A percentile compares a stretch with the other conserved stretches of the same genome.
phyloP scores from a whole-genome alignment of 2,113 vertebrate genomes.

The Origma solitaria region DNA sequence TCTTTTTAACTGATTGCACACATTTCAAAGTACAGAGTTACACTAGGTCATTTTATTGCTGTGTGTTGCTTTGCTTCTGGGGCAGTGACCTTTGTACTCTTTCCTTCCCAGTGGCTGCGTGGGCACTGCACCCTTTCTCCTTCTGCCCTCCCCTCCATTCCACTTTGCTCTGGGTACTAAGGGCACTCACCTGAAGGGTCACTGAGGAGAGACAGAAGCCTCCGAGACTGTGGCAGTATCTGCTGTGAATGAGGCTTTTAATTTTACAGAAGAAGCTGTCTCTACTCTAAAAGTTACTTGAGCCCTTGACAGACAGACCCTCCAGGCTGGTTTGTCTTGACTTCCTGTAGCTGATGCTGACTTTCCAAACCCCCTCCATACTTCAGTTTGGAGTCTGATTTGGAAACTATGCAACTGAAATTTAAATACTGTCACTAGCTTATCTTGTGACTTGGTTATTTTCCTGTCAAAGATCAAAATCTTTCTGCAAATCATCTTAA shows the following conservation, averaged over 20 bases:
- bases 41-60: neutral
- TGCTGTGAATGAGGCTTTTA: neutral
- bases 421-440: neutral
- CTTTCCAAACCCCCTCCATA: neutral
- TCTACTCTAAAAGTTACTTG: neutral
- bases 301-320: neutral
- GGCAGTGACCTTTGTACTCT: neutral
- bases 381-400: neutral
- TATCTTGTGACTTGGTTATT: neutral
- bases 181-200: neutral
- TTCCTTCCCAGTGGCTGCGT: neutral
- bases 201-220: neutral
- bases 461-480: neutral
- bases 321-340: neutral
- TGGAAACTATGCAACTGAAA: neutral
- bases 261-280: neutral
- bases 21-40: neutral
- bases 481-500: neutral
- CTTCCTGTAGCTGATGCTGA: neutral
- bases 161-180: neutral
- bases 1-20: neutral
- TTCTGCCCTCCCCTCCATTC: neutral
- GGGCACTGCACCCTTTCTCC: neutral
- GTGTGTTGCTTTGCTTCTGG: neutral
- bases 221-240: neutral